Conservation (phyloP, 2,113 vertebrate species). For the Australoheros scitulus region DNA sequence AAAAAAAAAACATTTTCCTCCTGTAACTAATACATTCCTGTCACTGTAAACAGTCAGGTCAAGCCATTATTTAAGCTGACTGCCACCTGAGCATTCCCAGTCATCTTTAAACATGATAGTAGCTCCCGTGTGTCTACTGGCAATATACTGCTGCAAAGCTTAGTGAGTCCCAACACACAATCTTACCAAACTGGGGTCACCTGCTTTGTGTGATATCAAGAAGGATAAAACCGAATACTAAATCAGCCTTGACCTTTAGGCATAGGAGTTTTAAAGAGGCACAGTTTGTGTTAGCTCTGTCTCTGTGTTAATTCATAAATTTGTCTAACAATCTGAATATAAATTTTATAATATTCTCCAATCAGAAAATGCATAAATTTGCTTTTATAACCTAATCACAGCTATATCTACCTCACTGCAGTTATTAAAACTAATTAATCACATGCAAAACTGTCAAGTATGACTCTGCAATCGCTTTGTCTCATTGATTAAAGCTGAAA, state of each 20-base stretch:
- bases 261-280: conserved; percentile 12
- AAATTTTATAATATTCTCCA: conserved; percentile 59
- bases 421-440: conserved; percentile 79
- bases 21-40: conserved; percentile 52
- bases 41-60: conserved; percentile 58
- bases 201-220: not conserved
- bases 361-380: conserved; percentile 77
- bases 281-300: conserved; percentile 16
- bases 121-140: conserved; percentile 41
- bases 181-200: conserved; percentile 14
- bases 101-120: conserved; percentile 67
- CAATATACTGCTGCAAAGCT: conserved; percentile 26
- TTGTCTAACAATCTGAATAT: conserved; percentile 57
- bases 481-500: conserved; percentile 71
- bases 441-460: conserved; percentile 74
- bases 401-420: conserved; percentile 55
- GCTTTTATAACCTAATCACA: conserved; percentile 71
- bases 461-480: conserved; percentile 60
- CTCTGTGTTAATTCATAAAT: conserved; percentile 48
- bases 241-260: conserved; percentile 50
- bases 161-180: conserved; percentile 1
- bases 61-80: conserved; percentile 57
- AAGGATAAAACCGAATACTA: conserved; percentile 10
- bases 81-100: conserved; percentile 60
- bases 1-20: conserved; percentile 32